phyloP scores from a whole-genome alignment of 2,888 invertebrate genomes.

The Caenorhabditis auriculariae region DNA sequence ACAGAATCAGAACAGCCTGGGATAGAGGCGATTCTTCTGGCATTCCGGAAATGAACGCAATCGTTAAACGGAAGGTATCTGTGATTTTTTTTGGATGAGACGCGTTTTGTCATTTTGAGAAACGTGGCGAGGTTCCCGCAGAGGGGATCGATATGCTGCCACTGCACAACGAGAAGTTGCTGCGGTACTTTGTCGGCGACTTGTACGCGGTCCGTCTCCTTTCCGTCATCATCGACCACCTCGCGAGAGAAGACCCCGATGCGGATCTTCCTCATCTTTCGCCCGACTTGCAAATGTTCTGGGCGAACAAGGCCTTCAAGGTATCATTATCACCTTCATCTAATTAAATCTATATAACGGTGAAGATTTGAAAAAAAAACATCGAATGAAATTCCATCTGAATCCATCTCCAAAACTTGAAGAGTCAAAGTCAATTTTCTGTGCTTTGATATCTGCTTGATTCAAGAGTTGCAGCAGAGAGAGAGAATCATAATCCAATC shows the following conservation, averaged over 20 bases:
- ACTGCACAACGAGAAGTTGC: constrained; percentile 6
- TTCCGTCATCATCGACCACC: constrained; percentile 13
- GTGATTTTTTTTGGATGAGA: too few relatives aligned
- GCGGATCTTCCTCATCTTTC: constrained; percentile 27
- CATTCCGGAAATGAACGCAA: neutral
- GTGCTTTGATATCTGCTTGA: too few relatives aligned
- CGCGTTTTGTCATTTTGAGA: too few relatives aligned
- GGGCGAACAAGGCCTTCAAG: constrained; percentile 44
- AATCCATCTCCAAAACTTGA: too few relatives aligned
- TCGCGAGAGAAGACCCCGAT: constrained; percentile 1
- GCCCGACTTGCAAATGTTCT: constrained; percentile 51
- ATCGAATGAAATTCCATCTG: too few relatives aligned
- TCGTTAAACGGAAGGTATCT: too few relatives aligned
- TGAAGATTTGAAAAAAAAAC: constrained; percentile 1
- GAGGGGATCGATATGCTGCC: constrained; percentile 14
- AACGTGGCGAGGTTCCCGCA: too few relatives aligned
- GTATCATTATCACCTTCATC: constrained; percentile 16
- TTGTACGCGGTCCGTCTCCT: constrained; percentile 23
- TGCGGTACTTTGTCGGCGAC: constrained; percentile 27
- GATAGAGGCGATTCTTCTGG: neutral
- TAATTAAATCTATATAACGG: neutral
- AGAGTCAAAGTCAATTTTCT: too few relatives aligned
- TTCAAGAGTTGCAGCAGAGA: too few relatives aligned
- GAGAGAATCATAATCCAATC: neutral
- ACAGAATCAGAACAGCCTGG: neutral